Conservation (phyloP, 2,888 invertebrate species). For the Conus canariensis region DNA sequence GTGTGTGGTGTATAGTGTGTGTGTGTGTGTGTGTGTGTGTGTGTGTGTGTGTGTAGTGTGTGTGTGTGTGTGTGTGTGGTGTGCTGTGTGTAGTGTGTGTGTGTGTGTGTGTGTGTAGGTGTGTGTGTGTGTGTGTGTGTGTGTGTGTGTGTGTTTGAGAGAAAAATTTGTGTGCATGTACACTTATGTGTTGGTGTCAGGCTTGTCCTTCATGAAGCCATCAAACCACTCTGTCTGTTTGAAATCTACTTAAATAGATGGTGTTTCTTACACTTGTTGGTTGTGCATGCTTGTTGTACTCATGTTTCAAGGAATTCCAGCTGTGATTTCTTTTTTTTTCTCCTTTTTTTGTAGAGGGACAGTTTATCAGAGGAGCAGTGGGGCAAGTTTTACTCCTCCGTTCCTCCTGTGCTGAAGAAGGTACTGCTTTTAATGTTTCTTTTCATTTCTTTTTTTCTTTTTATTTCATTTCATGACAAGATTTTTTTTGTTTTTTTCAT, state of each 20-base stretch:
- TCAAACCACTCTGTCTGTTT: too few relatives aligned
- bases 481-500: neutral
- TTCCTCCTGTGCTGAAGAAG: slow-evolving; percentile 34
- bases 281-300: neutral
- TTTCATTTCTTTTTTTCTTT: too few relatives aligned
- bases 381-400: neutral
- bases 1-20: too few relatives aligned
- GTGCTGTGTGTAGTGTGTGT: neutral
- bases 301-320: too few relatives aligned
- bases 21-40: too few relatives aligned
- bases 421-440: neutral
- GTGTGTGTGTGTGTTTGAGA: neutral
- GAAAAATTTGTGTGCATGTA: neutral
- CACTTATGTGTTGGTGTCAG: neutral
- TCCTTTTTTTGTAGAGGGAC: slow-evolving; percentile 5
- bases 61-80: too few relatives aligned
- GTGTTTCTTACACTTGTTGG: neutral
- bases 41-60: too few relatives aligned
- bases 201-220: too few relatives aligned
- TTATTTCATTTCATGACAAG: neutral
- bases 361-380: slow-evolving; percentile 25
- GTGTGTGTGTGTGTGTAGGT: neutral
- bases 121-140: neutral
- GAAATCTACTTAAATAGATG: too few relatives aligned
- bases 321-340: neutral